Evolutionary conservation across 30 jellyfish, hydroid and myxozoan species (phyloP).

Genomic region (Hydractinia echinata): DNA sequence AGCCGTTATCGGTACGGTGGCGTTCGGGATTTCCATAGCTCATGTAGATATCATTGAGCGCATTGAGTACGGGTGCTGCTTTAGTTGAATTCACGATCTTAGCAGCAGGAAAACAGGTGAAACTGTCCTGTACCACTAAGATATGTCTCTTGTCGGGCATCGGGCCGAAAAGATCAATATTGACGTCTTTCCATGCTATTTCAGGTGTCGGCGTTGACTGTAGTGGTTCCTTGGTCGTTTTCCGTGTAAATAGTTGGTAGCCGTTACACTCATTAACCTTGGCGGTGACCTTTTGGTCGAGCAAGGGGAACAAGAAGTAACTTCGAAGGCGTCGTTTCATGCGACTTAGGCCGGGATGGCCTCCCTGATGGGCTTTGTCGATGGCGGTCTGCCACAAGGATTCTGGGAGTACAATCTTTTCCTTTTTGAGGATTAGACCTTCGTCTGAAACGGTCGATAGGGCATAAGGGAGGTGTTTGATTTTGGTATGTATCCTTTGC

Average conservation of each 20-base stretch:
- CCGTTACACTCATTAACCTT: constrained; percentile 28
- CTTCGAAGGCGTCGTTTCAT: constrained; percentile 37
- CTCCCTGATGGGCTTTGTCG: constrained; percentile 46
- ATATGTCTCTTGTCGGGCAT: constrained; percentile 28
- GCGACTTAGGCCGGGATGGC: constrained; percentile 41
- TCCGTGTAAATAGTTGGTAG: constrained; percentile 39
- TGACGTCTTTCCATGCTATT: constrained; percentile 50
- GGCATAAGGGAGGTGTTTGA: neutral
- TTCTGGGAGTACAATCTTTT: constrained; percentile 35
- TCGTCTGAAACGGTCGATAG: constrained; percentile 37
- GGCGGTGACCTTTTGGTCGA: constrained; percentile 22
- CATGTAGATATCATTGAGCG: neutral
- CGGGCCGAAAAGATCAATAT: constrained; percentile 39
- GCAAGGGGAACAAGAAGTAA: constrained; percentile 49
- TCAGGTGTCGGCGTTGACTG: constrained; percentile 14
- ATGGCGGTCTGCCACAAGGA: constrained; percentile 38
- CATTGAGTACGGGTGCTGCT: too few species aligned
- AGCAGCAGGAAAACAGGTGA: neutral
- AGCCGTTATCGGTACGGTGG: neutral
- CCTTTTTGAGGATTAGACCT: constrained; percentile 36
- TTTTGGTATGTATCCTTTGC: neutral
- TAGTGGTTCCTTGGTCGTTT: constrained; percentile 54
- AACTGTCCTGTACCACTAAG: neutral
- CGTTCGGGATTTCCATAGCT: neutral
- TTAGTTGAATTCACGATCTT: neutral